Evolutionary conservation across 2,113 vertebrate species (phyloP).

Genomic region (Tenebrosternarchus preto): DNA sequence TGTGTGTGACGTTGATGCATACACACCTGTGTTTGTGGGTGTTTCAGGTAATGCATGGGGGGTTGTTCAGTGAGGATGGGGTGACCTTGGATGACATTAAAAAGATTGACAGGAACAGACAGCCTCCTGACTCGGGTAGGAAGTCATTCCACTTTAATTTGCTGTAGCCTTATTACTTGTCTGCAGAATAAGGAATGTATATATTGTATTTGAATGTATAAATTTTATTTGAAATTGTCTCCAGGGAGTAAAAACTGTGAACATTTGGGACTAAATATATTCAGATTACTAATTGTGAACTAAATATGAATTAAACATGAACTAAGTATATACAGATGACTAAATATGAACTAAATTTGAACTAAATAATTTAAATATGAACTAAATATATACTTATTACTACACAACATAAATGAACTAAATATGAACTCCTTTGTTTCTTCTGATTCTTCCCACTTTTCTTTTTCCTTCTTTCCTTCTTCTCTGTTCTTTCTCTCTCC

Average conservation of each 20-base stretch:
- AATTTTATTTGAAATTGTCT: neutral
- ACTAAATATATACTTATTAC: neutral
- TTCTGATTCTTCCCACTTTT: neutral
- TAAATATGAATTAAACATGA: neutral
- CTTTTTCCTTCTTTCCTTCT: neutral
- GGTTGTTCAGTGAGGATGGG: slow-evolving; percentile 92
- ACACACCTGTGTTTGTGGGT: neutral
- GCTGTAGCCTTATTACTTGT: too few relatives aligned
- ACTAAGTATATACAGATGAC: neutral
- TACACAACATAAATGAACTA: too few relatives aligned
- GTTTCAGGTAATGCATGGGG: slow-evolving; percentile 91
- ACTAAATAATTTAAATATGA: too few relatives aligned
- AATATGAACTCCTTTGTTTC: slow-evolving; percentile 7
- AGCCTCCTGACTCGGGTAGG: slow-evolving; percentile 76
- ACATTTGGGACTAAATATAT: neutral
- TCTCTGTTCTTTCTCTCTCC: neutral
- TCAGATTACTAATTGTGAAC: too few relatives aligned
- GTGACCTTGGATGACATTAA: slow-evolving; percentile 90
- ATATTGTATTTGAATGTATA: neutral
- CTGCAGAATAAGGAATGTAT: neutral
- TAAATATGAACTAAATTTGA: neutral
- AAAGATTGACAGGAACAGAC: slow-evolving; percentile 81
- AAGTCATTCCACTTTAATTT: neutral
- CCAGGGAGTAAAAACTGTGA: neutral
- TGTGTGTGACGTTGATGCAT: neutral